Conservation (phyloP, 2,797 vertebrate genomes). For the Cirrhinus mrigala region DNA sequence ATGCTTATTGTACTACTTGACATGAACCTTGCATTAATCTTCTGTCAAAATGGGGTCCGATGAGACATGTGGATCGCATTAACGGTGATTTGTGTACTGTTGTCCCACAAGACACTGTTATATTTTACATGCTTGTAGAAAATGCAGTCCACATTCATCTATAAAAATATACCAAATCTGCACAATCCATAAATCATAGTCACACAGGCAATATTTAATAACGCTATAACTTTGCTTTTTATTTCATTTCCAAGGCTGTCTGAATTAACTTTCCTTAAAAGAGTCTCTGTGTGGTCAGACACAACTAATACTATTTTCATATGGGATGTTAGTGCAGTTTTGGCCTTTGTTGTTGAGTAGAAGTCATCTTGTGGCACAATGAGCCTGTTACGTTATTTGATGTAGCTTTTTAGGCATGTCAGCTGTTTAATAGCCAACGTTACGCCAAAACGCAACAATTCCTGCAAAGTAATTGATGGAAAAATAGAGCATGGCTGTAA, state of each 20-base stretch:
- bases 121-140: slow-evolving; percentile 51
- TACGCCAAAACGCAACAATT: slow-evolving; percentile 62
- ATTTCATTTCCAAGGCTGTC: background rate
- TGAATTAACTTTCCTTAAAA: slow-evolving; percentile 47
- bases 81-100: slow-evolving; percentile 47
- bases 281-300: slow-evolving; percentile 25
- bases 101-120: slow-evolving; percentile 15
- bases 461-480: slow-evolving; percentile 66
- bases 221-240: slow-evolving; percentile 55
- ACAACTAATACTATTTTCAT: slow-evolving; percentile 49
- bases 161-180: slow-evolving; percentile 55
- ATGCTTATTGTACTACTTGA: slow-evolving; percentile 29
- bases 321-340: slow-evolving; percentile 44
- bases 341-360: slow-evolving; percentile 58
- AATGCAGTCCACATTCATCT: slow-evolving; percentile 64
- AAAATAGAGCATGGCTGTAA: slow-evolving; percentile 66
- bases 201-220: slow-evolving; percentile 32
- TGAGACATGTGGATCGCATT: slow-evolving; percentile 13
- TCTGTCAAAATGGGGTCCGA: background rate
- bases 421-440: slow-evolving; percentile 24
- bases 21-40: slow-evolving; percentile 11
- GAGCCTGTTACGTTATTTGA: slow-evolving; percentile 20
- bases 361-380: slow-evolving; percentile 49
- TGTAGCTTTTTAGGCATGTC: slow-evolving; percentile 4
- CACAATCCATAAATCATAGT: slow-evolving; percentile 57